Base-by-base conservation (phyloP, 2,797 vertebrate species). In the Lagocephalus sceleratus region DNA sequence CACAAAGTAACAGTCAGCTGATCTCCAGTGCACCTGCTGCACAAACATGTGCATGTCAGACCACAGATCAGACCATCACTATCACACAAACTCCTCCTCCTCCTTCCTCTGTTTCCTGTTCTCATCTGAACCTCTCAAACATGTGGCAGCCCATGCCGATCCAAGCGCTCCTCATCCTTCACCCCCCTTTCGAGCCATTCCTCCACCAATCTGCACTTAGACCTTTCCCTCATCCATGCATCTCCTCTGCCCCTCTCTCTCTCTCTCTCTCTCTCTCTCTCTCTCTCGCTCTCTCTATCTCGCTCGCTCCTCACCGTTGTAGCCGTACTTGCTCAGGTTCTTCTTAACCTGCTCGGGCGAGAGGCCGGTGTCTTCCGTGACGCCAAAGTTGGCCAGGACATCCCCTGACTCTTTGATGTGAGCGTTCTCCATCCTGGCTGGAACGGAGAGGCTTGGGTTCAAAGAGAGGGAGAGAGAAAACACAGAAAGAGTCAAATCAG, bases 291-390 rank as follows among this genome's bases (percentile, higher is more conserved):
- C n/a, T n/a, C n/a, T n/a, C n/a, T n/a, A n/a, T n/a, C n/a, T n/a
- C n/a, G n/a, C n/a, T n/a, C n/a, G n/a, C n/a, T n/a, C 47, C 93
- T 93, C 85, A 95, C 94, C 94, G 38, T 96, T 96, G 81, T 55
- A 90, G 85, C 94, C 94, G 5, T 87, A 95, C 78, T 93, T 95
- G 40, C 88, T 92, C 79, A 94, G 75, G 82, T 83, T 90, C 78
- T 73, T 91, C 85, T 94, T 93, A 54, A 95, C 85, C 88, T 94
- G 92, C 14, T 96, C 94, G 0, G 83, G 89, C 3, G 87, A 73
- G 56, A 96, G 92, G 75, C 94, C 94, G 1, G 76, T 87, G 20
- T 83, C 85, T 83, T 95, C 94, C 1, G 68, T 92, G 82, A 95
- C 94, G 47, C 90, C 87, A 73, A 95, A 96, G 88, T 93, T 85